Evolutionary conservation across 1,140 invertebrate genomes (phyloP), one percentile per base, ranked within the genome.

Genomic region (Drosophila takahashii): DNA sequence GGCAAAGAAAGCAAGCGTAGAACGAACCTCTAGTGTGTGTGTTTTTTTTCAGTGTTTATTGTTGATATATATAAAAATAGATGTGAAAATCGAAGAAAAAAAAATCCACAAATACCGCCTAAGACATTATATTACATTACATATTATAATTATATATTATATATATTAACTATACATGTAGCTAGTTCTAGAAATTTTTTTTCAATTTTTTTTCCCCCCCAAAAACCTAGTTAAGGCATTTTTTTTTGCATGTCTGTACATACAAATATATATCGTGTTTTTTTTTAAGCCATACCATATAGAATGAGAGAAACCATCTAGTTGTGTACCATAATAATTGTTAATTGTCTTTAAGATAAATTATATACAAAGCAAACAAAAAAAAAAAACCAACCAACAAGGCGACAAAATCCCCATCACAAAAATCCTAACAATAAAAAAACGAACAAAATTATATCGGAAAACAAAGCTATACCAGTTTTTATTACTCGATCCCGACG

Each of bases 301-400:
- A 53, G 60, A 74, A 42, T 15, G 16, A 45, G 48, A 45, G 62
- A 69, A 70, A 67, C 64, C 61, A 29, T 54, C 51, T 80, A 79
- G 56, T 69, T 79, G 70, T 75, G 57, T 79, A 69, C 70, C 76
- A 73, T 79, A 80, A 79, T 79, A 86, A 67, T 86, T 87, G 83
- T 87, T 86, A 86, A 86, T 65, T 86, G 83, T 87, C 83, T 86
- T 75, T 87, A 86, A 86, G 78, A 86, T 86, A 81, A 87, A 87
- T 78, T 80, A 85, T 80, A 70, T 70, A 79, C 65, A 80, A 77
- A n/a, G n/a, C n/a, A 48, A 61, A 64, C 15, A 41, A 50, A 69
- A 81, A 69, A 16, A 37, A 39, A 15, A 61, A 54, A 74, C n/a
- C n/a, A n/a, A n/a, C n/a, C 36, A 50, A 65, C 42, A 54, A 59